Base-by-base conservation (phyloP, 2,113 vertebrate genomes). In the Azemiops feae region DNA sequence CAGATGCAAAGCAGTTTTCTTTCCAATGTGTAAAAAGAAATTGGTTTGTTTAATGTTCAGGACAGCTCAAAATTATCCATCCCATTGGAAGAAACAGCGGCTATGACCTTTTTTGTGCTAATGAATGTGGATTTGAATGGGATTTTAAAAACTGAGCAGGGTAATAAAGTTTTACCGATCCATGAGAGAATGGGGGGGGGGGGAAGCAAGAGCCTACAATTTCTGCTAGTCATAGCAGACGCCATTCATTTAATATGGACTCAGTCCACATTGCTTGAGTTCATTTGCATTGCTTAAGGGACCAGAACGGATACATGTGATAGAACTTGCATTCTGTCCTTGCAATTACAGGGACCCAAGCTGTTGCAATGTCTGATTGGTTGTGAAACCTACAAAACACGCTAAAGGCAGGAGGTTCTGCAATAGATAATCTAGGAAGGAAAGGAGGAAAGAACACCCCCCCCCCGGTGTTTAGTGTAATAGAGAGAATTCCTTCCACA, bases 31-130 rank as follows among this genome's bases (percentile, higher is more conserved):
- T 3, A 92, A 95, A 95, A 93, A 92, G 0, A 93, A 94, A 95
- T 92, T 50, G 57, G 12, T 94, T 93, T 85, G 0, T 92, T 96
- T 95, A 92, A 95, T 91, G 47, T 90, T 92, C 93, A 93, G 91
- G 43, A 93, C 91, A 54, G 87, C 1, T 0, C 57, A 92, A 89
- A 94, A 93, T 34, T 11, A 85, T 0, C 30, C 94, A 5, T 57
- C 87, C 89, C 93, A 87, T n/a, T 88, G 25, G 30, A 94, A 96
- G 93, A 95, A 95, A 81, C 30, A 88, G 14, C n/a, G 11, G 88
- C 87, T 60, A 0, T 1, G 27, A 93, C 52, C 81, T 90, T 64
- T 43, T 20, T 85, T 93, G 91, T 88, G 81, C 91, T 30, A 69
- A 91, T 64, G 85, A 39, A 95, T 92, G 87, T 69, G 93, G 92